Evolutionary conservation across 2,888 invertebrate species (phyloP).

Genomic region (Silvanus unidentatus): DNA sequence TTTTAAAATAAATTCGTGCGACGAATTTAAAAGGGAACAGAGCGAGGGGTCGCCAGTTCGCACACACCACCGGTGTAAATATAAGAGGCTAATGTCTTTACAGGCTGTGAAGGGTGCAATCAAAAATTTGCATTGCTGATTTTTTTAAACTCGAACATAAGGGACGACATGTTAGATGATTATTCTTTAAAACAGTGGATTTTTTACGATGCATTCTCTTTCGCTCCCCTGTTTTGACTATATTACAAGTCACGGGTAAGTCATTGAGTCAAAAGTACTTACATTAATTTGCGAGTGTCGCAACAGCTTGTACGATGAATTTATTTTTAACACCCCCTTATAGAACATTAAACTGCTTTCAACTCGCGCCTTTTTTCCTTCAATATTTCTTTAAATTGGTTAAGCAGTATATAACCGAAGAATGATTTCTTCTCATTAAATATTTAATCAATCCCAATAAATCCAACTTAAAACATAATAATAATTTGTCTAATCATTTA

Average conservation of each 20-base stretch:
- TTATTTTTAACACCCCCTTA: conserved; percentile 28
- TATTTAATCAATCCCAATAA: too few species aligned
- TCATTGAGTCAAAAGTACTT: conserved; percentile 44
- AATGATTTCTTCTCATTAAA: too few species aligned
- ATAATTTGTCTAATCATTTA: too few species aligned
- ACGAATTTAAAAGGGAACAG: conserved; percentile 37
- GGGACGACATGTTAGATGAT: conserved; percentile 41
- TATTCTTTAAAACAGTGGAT: conserved; percentile 47
- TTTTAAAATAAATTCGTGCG: conserved; percentile 45
- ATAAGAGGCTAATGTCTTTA: conserved; percentile 48
- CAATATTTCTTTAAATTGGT: too few species aligned
- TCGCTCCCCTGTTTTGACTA: conserved; percentile 29
- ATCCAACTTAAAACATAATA: too few species aligned
- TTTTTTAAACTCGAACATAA: conserved; percentile 34
- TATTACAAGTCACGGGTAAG: conserved; percentile 40
- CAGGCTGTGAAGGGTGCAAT: conserved; percentile 46
- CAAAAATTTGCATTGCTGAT: conserved; percentile 48
- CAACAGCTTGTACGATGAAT: conserved; percentile 40
- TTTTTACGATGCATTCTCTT: conserved; percentile 26
- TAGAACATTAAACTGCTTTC: background rate
- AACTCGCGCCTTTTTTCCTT: too few species aligned
- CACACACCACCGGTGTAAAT: conserved; percentile 37
- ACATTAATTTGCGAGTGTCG: conserved; percentile 43
- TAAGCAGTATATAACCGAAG: background rate
- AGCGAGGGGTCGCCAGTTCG: conserved; percentile 30